Percentiles rank a stretch among this genome's conserved stretches.
Conservation (phyloP, 2,888 invertebrate species). For the Agrenia bidenticulata region DNA sequence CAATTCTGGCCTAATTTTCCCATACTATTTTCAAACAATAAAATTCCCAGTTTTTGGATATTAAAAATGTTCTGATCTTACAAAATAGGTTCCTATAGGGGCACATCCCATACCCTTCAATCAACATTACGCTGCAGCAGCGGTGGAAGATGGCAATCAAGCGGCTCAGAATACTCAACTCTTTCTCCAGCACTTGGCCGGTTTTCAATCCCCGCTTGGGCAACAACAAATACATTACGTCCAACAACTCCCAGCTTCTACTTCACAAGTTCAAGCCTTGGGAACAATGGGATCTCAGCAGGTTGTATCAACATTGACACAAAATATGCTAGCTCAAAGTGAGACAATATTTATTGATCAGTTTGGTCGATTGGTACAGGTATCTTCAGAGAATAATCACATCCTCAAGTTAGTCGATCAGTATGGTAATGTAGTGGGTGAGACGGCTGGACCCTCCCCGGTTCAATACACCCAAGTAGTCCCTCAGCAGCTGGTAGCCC, state of each 20-base stretch:
- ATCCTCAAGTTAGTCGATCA: slow-evolving; percentile 3
- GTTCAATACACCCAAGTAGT: neutral
- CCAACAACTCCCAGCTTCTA: neutral
- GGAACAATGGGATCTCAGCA: neutral
- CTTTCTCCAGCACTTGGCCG: neutral
- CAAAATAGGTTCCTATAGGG: no score
- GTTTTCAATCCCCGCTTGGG: neutral
- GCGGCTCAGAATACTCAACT: neutral
- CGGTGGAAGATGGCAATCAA: neutral
- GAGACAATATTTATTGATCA: slow-evolving; percentile 1
- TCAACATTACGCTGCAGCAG: neutral
- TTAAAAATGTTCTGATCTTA: no score
- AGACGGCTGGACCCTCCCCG: neutral
- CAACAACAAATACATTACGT: neutral
- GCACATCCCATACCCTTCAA: neutral
- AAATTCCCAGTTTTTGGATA: no score
- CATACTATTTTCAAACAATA: no score
- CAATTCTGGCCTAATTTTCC: no score
- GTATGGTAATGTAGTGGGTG: slow-evolving; percentile 6
- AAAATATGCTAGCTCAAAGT: neutral
- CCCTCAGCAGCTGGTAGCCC: neutral
- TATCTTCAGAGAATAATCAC: neutral
- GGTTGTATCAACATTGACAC: slow-evolving; percentile 1
- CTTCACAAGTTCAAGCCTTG: neutral
- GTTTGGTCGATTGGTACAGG: slow-evolving; percentile 12